Evolutionary conservation across 2,888 invertebrate species (phyloP).

Genomic region (Cyrtodaria siliqua): DNA sequence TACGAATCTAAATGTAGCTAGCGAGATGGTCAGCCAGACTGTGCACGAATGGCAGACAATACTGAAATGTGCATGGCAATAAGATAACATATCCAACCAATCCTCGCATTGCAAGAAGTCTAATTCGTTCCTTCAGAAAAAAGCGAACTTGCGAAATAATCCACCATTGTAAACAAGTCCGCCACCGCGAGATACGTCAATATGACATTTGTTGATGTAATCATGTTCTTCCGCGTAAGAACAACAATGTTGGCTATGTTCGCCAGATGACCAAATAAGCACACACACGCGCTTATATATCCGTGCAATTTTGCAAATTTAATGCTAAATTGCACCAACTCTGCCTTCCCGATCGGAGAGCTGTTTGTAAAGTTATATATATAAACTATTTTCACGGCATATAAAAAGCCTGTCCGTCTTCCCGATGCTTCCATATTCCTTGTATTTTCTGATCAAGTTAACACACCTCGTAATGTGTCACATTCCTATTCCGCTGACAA

Average conservation of each 20-base stretch:
- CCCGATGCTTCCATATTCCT: too few species aligned
- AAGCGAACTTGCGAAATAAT: slow-evolving; percentile 95
- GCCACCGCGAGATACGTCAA: slow-evolving; percentile 93
- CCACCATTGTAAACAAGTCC: slow-evolving; percentile 95
- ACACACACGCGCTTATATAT: slow-evolving; percentile 94
- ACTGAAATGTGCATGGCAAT: slow-evolving; percentile 95
- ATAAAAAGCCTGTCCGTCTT: too few species aligned
- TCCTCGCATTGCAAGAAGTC: slow-evolving; percentile 74
- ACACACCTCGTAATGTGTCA: too few species aligned
- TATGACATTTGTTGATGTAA: slow-evolving; percentile 96
- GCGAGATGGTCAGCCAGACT: slow-evolving; percentile 95
- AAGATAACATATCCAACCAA: slow-evolving; percentile 86
- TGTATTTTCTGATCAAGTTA: too few species aligned
- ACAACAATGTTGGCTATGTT: slow-evolving; percentile 97
- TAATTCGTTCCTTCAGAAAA: slow-evolving; percentile 76
- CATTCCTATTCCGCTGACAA: too few species aligned
- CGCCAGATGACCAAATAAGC: slow-evolving; percentile 95
- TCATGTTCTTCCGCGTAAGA: slow-evolving; percentile 95
- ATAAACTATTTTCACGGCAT: too few species aligned
- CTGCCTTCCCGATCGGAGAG: too few species aligned
- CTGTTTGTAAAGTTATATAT: too few species aligned
- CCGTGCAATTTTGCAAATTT: slow-evolving; percentile 91
- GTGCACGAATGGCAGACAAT: slow-evolving; percentile 96
- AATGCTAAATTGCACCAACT: too few species aligned
- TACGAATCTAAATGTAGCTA: slow-evolving; percentile 96